Percentiles rank a stretch among this genome's conserved stretches.
Conservation (phyloP, 2,113 vertebrate genomes). For the Pedetes capensis region DNA sequence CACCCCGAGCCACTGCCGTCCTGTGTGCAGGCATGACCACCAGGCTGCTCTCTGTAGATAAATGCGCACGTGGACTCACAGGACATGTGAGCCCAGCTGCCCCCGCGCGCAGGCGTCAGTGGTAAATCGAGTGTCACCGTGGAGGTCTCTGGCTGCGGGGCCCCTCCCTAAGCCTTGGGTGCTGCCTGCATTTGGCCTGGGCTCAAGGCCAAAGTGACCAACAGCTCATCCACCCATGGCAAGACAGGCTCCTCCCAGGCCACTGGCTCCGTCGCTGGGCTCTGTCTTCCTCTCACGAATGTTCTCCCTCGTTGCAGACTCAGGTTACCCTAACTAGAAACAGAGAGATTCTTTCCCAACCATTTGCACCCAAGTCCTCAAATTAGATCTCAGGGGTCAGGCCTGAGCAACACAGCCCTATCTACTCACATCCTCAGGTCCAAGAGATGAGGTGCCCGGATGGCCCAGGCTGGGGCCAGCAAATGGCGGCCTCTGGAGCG, state of each 20-base stretch:
- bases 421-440: neutral
- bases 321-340: neutral
- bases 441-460: no score
- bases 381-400: neutral
- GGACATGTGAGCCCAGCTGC: neutral
- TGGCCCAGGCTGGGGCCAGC: neutral
- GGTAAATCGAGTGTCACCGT: neutral
- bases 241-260: no score
- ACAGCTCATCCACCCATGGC: neutral
- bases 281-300: neutral
- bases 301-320: neutral
- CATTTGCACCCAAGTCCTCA: neutral
- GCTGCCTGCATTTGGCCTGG: neutral
- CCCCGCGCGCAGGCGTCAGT: neutral
- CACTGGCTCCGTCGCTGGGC: no score
- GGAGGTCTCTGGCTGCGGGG: neutral
- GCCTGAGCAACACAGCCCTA: fast-evolving
- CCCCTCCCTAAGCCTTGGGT: neutral
- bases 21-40: neutral
- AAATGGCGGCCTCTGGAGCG: no score
- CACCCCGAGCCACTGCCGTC: neutral
- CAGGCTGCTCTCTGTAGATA: fast-evolving
- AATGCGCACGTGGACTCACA: fast-evolving
- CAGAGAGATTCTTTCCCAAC: neutral
- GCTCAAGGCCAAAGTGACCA: neutral